Evolutionary conservation across 2,113 vertebrate species (phyloP).

Genomic region (Bungarus multicinctus): DNA sequence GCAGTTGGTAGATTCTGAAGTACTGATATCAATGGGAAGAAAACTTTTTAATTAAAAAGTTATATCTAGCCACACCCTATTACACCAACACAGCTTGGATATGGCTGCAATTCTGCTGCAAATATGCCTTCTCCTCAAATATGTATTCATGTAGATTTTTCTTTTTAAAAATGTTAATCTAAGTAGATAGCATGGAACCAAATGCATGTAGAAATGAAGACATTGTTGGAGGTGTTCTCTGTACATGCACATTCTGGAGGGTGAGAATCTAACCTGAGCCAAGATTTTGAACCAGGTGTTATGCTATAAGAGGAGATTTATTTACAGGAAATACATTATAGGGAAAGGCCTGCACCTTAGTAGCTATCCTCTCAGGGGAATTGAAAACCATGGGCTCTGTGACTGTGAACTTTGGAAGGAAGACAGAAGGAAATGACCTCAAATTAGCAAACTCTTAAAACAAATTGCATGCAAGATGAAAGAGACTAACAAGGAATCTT

Average conservation of each 20-base stretch:
- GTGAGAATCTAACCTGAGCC: not conserved
- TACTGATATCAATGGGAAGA: not conserved
- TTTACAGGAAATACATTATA: not conserved
- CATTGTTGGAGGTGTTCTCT: not conserved
- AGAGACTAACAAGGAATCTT: not conserved
- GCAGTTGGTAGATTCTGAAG: not conserved
- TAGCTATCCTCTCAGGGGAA: not conserved
- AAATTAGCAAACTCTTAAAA: not conserved
- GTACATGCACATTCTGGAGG: not conserved
- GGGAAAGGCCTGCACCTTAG: not conserved
- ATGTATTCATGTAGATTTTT: not conserved
- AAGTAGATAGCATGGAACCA: not conserved
- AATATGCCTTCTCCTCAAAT: not conserved
- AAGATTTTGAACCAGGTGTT: not conserved
- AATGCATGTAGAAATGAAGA: not conserved
- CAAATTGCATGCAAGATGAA: not conserved
- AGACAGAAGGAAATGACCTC: not conserved
- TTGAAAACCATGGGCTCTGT: not conserved
- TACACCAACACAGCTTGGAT: too few species aligned
- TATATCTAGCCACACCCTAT: not conserved
- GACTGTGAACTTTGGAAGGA: not conserved
- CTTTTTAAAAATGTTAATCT: not conserved
- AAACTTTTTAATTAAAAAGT: not conserved
- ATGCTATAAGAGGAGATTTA: not conserved
- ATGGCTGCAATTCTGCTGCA: not conserved